Evolutionary conservation across 2,888 invertebrate species (phyloP), one percentile per base, ranked within the genome.

Genomic region (Dryadula phaetusa): DNA sequence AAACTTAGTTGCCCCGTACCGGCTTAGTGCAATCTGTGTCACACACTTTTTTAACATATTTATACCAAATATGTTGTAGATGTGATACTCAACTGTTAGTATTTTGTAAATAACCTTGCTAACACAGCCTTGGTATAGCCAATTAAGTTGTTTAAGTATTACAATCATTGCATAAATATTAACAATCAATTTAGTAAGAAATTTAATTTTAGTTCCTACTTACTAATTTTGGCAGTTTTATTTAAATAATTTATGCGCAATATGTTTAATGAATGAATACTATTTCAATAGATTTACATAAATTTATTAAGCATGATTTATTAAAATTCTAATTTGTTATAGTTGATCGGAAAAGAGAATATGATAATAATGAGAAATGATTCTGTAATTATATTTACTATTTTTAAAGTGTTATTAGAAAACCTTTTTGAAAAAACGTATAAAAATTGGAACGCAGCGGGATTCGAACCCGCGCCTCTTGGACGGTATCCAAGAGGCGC

Each of bases 31-130:
- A 52, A 60, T 63, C n/a, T 61, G 56, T 58, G 66, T 49, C 61
- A 62, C 49, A 47, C 12, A 62, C 56, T 64, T 67, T 64, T 64
- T 67, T 61, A 32, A 52, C 42, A 28, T 34, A 34, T 49, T 28
- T 37, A 46, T 60, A 44, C 44, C 47, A 49, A 46, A 58, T 63
- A 53, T 52, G 22, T 60, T 46, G n/a, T 44, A 67, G 63, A 63
- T 67, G 34, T 62, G 56, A 49, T 66, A 56, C 34, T 46, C 54
- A 18, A 44, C 42, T 52, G 52, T 58, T 62, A 62, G 25, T 47
- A 64, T 64, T 64, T 64, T 58, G 64, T 58, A 58, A 58, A 10
- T 64, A 56, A 58, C 64, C 64, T 64, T 64, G 18, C 1, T n/a
- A 28, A 5, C 14, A 14, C 28, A 46, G 58, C 64, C 64, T 64